Evolutionary conservation across 1,140 invertebrate species (phyloP), one percentile per base, ranked within the genome.

Genomic region (Cherax destructor): DNA sequence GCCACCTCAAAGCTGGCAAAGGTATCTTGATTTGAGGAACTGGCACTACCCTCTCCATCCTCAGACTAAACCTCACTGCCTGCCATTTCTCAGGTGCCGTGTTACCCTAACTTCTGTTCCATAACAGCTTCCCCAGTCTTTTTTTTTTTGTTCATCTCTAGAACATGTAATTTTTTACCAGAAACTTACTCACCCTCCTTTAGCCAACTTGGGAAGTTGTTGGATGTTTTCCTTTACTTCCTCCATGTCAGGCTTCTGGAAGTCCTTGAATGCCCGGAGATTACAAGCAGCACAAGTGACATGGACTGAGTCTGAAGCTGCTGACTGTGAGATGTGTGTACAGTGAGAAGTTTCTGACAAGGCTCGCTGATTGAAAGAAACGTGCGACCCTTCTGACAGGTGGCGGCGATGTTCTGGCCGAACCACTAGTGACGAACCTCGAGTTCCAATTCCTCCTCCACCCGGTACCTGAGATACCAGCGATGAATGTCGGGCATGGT

Each of bases 151-250:
- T 41, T 41, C 30, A 41, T 41, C 30, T 41, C 30, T 41, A 41
- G 30, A 41, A 41, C 2, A 41, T 2, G 30, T 41, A 41, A 41
- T 41, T 41, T 41, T 41, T 41, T 41, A 41, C 30, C 30, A 56
- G 13, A 56, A 56, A 13, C 5, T 65, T 83, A 93, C 78, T 93
- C 81, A 88, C 88, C 91, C 69, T 91, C 92, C 61, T 87, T 85
- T 90, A n/a, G 92, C 92, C 50, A 93, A 72, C 49, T 83, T 88
- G 10, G 92, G 92, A 10, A 93, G 84, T 76, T 92, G 91, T 41
- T 91, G 91, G 16, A 93, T 83, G 76, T 93, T 92, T 76, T 92
- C 92, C 74, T 91, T 93, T 50, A 93, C 91, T 69, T 93, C 92
- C 41, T 92, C 91, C 56, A 93, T 88, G 74, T 93, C 91, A 41